phyloP scores from a whole-genome alignment of 2,113 vertebrate species.

The Chlamydotis undulata region DNA sequence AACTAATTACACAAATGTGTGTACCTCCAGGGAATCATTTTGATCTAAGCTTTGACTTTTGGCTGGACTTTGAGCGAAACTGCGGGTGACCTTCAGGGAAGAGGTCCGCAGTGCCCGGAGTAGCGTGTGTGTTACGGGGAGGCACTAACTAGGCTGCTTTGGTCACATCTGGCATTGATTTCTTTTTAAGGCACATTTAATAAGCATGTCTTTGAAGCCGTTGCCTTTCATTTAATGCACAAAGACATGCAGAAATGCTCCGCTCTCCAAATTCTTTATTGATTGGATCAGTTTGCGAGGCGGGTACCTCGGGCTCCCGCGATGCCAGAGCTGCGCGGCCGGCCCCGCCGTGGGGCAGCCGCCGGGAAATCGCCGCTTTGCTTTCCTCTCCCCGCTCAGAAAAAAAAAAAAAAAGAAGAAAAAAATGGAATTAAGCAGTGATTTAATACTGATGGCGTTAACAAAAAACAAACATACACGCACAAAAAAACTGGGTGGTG shows the following conservation, averaged over 20 bases:
- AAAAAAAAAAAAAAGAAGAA: not conserved
- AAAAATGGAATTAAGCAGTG: not conserved
- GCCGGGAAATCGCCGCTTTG: not conserved
- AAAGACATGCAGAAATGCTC: constrained; percentile 85
- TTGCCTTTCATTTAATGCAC: constrained; percentile 89
- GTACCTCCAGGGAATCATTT: constrained; percentile 72
- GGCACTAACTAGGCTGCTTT: constrained; percentile 82
- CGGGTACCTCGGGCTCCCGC: constrained; percentile 45
- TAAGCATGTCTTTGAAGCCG: constrained; percentile 92
- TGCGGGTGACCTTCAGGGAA: constrained; percentile 74
- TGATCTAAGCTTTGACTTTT: constrained; percentile 73
- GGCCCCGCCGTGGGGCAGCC: not conserved
- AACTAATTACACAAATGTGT: constrained; percentile 73
- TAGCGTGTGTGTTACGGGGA: constrained; percentile 72
- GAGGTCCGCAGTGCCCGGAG: constrained; percentile 61
- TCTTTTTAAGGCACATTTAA: constrained; percentile 92
- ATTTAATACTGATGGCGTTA: constrained; percentile 41
- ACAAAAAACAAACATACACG: constrained; percentile 25
- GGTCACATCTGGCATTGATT: constrained; percentile 97
- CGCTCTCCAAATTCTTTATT: constrained; percentile 84
- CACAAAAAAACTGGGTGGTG: constrained; percentile 74
- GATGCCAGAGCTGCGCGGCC: not conserved
- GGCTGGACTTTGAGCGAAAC: constrained; percentile 69
- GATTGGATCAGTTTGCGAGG: constrained; percentile 84
- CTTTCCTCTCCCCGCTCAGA: not conserved